phyloP scores from a whole-genome alignment of 2,113 vertebrate species.

The Upupa epops region DNA sequence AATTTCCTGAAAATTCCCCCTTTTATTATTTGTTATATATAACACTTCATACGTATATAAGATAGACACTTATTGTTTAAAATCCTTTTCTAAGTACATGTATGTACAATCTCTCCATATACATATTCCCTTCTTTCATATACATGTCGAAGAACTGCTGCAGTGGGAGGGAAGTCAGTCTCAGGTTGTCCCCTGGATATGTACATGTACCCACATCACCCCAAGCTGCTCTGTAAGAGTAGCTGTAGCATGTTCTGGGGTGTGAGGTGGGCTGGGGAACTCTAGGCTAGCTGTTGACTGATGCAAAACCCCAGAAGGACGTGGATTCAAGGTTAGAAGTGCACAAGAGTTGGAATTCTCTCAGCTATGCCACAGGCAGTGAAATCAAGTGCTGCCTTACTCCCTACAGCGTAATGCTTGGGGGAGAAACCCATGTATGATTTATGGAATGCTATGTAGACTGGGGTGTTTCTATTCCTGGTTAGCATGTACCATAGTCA shows the following conservation, averaged over 20 bases:
- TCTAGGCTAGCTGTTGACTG: background rate
- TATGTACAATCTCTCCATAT: too few relatives aligned
- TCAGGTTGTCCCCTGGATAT: accelerated
- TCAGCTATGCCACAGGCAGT: background rate
- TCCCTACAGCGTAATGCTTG: background rate
- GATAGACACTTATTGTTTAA: too few relatives aligned
- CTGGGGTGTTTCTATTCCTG: background rate
- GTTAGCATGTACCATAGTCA: background rate
- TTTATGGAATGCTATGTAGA: background rate
- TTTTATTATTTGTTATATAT: background rate
- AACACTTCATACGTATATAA: too few relatives aligned
- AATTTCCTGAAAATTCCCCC: background rate
- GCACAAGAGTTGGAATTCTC: background rate
- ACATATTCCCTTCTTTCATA: background rate
- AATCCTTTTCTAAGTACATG: background rate
- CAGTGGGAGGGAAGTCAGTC: accelerated
- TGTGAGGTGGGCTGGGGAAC: background rate
- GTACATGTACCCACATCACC: accelerated
- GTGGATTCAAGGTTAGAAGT: background rate
- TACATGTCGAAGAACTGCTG: background rate
- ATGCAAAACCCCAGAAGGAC: background rate
- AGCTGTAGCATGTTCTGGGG: background rate
- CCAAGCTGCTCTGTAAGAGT: accelerated
- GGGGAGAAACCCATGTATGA: background rate
- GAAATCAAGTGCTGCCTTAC: background rate